Evolutionary conservation across 2,113 vertebrate genomes (phyloP).

Genomic region (Eurypyga helias): DNA sequence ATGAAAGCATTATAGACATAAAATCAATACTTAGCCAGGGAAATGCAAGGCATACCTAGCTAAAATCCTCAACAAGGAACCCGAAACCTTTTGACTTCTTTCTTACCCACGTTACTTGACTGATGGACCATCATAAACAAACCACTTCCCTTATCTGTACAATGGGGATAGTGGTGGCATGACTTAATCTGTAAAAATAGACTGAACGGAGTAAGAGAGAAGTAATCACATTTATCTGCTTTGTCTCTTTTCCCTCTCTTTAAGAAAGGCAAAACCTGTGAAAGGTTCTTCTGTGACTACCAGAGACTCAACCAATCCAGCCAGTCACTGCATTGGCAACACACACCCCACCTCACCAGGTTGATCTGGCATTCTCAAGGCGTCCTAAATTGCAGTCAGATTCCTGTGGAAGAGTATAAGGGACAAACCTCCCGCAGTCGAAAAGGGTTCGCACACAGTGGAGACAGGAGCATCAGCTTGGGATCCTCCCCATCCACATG

Average conservation of each 20-base stretch:
- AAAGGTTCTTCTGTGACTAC: neutral
- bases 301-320: neutral
- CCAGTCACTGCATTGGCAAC: neutral
- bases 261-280: neutral
- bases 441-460: accelerated
- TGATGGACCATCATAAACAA: neutral
- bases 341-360: too few species aligned
- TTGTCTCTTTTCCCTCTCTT: neutral
- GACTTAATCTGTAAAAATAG: neutral
- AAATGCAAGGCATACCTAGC: neutral
- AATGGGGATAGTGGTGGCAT: neutral
- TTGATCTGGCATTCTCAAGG: neutral
- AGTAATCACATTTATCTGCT: neutral
- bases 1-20: neutral
- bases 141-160: neutral
- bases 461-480: accelerated
- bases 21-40: neutral
- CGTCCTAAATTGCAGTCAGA: neutral
- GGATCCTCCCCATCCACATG: accelerated
- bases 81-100: neutral
- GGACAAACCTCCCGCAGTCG: neutral
- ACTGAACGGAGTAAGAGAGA: neutral
- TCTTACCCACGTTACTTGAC: neutral
- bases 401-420: neutral
- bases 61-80: neutral